Conservation (phyloP, 2,113 vertebrate genomes). For the Chiloscyllium plagiosum region DNA sequence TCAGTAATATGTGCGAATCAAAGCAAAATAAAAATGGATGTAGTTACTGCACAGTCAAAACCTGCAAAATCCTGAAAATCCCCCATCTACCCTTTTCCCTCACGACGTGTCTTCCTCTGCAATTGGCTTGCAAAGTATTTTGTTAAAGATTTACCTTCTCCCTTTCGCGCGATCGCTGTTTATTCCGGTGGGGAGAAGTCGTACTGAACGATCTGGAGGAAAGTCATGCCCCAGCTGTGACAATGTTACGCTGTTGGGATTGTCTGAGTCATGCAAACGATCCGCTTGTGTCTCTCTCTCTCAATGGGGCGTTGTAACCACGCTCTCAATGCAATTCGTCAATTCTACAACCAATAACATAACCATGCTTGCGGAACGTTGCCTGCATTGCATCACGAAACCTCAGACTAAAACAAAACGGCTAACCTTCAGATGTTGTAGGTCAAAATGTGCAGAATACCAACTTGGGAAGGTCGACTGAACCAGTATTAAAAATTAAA, state of each 20-base stretch:
- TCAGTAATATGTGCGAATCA: no score
- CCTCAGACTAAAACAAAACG: background rate
- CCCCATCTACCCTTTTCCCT: background rate
- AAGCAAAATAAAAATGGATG: no score
- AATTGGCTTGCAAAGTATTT: background rate
- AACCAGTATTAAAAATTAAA: background rate
- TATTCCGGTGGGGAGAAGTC: background rate
- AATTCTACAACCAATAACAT: slow-evolving; percentile 3
- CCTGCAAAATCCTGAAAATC: background rate
- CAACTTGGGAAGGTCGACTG: background rate
- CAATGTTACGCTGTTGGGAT: background rate
- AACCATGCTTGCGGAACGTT: background rate
- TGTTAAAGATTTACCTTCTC: background rate
- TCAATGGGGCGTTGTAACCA: slow-evolving; percentile 5
- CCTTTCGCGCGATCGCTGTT: background rate
- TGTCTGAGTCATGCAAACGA: background rate
- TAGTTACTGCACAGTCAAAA: background rate
- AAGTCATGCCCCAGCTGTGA: background rate
- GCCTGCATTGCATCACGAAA: background rate
- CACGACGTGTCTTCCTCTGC: background rate
- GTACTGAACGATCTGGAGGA: background rate
- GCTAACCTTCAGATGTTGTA: slow-evolving; percentile 1
- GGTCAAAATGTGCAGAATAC: background rate
- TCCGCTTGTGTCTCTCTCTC: background rate
- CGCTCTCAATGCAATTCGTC: slow-evolving; percentile 14